Base-by-base conservation (phyloP, 2,888 invertebrate species). In the Pteria penguin region DNA sequence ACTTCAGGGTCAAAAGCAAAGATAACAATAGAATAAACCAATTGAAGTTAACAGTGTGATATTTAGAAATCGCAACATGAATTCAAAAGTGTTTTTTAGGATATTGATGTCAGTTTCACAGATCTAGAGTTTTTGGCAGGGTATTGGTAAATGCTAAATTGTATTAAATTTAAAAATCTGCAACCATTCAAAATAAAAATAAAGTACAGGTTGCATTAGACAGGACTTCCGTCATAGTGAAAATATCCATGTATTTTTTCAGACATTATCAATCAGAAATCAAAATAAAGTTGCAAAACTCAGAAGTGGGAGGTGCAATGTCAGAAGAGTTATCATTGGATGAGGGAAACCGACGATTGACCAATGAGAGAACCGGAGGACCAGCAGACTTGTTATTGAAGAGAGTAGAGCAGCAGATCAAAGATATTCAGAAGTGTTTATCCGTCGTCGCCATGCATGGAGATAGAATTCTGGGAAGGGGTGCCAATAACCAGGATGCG, bases 201-300 rank as follows among this genome's bases (percentile, higher is more conserved):
- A n/a, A 58, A 58, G 11, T n/a, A n/a, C n/a, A n/a, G n/a, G n/a
- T n/a, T n/a, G n/a, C n/a, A n/a, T n/a, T n/a, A n/a, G n/a, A n/a
- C n/a, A n/a, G n/a, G n/a, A n/a, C n/a, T n/a, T n/a, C n/a, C n/a
- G n/a, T n/a, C n/a, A 22, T 71, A 24, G 3, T 14, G 8, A 24
- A 67, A 52, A 73, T n/a, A n/a, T n/a, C n/a, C n/a, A n/a, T n/a
- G n/a, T 67, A 57, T 2, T 45, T 58, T 74, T 81, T 24, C 79
- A 86, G 86, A 68, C 82, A 82, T 73, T 82, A 82, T 73, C 79
- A 83, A 31, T 70, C 77, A 69, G 86, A 86, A 77, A 72, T 85
- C 18, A 85, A 85, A 55, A n/a, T 62, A 26, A 71, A 76, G 55
- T 67, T 75, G 29, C 76, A 78, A 58, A 54, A 60, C 68, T 26